Percentiles rank a stretch among this genome's conserved stretches.
These are phyloP conservation scores for Oscarella lobularis DNA, from an alignment of 37 sponge, comb jelly and placozoan species.

Conservation along the genomic window DNA sequence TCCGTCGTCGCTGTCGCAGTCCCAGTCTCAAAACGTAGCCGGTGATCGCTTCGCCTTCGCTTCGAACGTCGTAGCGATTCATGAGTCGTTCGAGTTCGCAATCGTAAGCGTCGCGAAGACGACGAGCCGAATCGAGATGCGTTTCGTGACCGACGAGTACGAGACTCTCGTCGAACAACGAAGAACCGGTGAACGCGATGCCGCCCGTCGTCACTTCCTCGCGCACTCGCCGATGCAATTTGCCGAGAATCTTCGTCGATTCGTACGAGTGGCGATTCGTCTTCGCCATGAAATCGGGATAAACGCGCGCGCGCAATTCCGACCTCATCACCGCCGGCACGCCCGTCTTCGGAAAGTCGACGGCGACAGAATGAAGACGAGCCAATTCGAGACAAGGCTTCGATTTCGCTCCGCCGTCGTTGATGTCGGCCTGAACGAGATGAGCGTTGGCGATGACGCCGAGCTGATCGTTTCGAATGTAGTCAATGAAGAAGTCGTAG, in stretches of 20 bases:
- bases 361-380: conserved; percentile 10
- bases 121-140: not conserved
- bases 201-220: not conserved
- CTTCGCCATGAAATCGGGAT: conserved; percentile 1
- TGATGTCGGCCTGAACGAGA: conserved; percentile 18
- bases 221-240: not conserved
- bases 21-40: not conserved
- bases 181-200: not conserved
- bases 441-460: conserved; percentile 33
- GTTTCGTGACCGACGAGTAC: not conserved
- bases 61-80: not conserved
- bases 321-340: not conserved
- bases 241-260: not conserved
- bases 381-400: conserved; percentile 10
- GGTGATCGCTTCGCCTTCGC: not conserved
- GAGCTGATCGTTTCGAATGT: conserved; percentile 22
- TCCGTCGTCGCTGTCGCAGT: not conserved
- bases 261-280: not conserved
- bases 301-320: not conserved
- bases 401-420: not conserved
- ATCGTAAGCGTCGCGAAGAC: not conserved
- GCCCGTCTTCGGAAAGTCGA: conserved; percentile 27
- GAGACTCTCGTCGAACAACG: not conserved
- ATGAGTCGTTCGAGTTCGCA: not conserved
- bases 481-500: conserved; percentile 19